phyloP scores from a whole-genome alignment of 1,140 invertebrate genomes.

The Physella acuta region DNA sequence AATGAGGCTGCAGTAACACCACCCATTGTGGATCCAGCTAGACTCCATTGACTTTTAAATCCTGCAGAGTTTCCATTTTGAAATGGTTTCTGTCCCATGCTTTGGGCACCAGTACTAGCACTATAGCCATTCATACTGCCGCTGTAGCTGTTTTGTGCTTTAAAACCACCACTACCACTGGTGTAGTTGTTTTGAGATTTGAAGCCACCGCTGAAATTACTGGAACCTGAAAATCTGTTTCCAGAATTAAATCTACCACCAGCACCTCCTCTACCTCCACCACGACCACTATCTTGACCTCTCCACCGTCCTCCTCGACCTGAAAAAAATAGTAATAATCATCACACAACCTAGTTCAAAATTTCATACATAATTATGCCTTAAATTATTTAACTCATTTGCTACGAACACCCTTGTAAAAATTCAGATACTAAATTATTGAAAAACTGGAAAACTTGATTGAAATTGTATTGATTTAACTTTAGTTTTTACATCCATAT shows the following conservation, averaged over 20 bases:
- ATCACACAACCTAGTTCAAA: neutral
- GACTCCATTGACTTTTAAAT: neutral
- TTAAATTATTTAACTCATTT: neutral
- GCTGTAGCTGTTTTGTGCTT: constrained; percentile 6
- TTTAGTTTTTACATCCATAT: too few relatives aligned
- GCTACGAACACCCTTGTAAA: too few relatives aligned
- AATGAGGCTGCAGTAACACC: neutral
- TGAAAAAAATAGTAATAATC: neutral
- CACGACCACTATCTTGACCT: constrained; percentile 19
- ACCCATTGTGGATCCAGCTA: too few relatives aligned
- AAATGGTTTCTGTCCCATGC: neutral
- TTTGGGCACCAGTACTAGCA: neutral
- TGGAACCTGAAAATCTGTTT: neutral
- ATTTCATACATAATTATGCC: neutral
- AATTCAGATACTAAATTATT: too few relatives aligned
- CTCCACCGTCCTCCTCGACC: constrained; percentile 29
- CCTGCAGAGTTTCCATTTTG: neutral
- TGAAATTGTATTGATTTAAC: too few relatives aligned
- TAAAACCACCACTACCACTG: constrained; percentile 13
- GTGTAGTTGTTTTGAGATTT: constrained; percentile 8
- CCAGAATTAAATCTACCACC: neutral
- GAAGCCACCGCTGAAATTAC: constrained; percentile 5
- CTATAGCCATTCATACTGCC: neutral
- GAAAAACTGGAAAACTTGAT: too few relatives aligned
- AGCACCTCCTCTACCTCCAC: constrained; percentile 5